Evolutionary conservation across 2,797 vertebrate genomes (phyloP), one percentile per base, ranked within the genome.

Genomic region (Halcyon badia): DNA sequence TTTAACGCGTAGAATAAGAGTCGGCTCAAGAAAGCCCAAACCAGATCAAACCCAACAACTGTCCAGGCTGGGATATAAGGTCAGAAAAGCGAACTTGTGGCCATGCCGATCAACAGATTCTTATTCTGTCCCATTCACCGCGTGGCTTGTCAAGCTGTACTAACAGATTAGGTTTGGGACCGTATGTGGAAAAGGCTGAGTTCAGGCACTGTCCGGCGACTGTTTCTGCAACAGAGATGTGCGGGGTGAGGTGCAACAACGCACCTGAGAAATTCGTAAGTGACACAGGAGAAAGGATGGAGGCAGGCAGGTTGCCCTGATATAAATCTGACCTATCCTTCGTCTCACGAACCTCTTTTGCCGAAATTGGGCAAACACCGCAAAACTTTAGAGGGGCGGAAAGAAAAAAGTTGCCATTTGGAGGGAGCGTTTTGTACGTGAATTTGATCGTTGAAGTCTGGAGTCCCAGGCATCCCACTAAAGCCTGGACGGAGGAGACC

Each of bases 1-100:
- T 96, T 97, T 87, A 96, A 90, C 89, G 86, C 46, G 66, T 75
- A 90, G 89, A 83, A 65, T 90, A 92, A 90, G 82, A 71, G 70
- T 73, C 72, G 13, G 17, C 33, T 96, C 73, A 46, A 60, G 95
- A 92, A 80, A 92, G 17, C 35, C 44, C 46, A 69, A 71, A 70
- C 24, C 54, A 62, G 73, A 56, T n/a, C 70, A 56, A 88, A 80
- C 22, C 41, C 30, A 57, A 33, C 35, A 68, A 46, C 39, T 12
- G 11, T 7, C 13, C 14, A 16, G 41, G 30, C 61, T 88, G 31
- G 31, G 69, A 71, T 54, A 31, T 16, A 85, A 94, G 62, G 90
- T 75, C 87, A 93, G 87, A 93, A 97, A 94, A 95, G 49, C 14
- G 80, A 96, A 91, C 6, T 84, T 89, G 70, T 57, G 73, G 24